These are phyloP conservation scores for Lasioglossum malachurum DNA, from an alignment of 2,888 invertebrate genomes.

Conservation along the genomic window DNA sequence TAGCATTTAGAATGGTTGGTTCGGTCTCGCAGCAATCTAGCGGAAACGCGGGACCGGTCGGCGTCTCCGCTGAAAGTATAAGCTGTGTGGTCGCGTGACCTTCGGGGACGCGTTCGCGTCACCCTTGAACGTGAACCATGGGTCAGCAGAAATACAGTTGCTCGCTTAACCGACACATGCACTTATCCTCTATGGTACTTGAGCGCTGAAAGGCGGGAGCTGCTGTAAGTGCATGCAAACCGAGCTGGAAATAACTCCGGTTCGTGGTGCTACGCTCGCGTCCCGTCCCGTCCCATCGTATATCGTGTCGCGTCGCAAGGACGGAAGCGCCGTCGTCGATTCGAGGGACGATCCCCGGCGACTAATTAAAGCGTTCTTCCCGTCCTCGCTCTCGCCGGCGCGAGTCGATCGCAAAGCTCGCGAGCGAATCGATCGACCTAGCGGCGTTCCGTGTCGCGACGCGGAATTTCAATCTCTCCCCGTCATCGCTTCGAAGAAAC, in stretches of 20 bases:
- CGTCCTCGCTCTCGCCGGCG: conserved; percentile 30
- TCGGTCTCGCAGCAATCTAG: conserved; percentile 28
- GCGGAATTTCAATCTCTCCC: not conserved
- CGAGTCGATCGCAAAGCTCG: conserved; percentile 36
- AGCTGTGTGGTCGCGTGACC: conserved; percentile 38
- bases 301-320: conserved; percentile 24
- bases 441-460: not conserved
- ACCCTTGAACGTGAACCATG: conserved; percentile 64
- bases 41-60: conserved; percentile 11
- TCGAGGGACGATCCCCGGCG: conserved; percentile 28
- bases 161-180: conserved; percentile 58
- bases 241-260: conserved; percentile 52
- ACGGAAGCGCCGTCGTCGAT: conserved; percentile 38
- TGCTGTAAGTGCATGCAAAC: conserved; percentile 57
- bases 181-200: conserved; percentile 54
- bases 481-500: not conserved
- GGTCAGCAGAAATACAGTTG: conserved; percentile 38
- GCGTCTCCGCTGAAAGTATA: conserved; percentile 15
- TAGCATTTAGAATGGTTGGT: not conserved
- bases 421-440: not conserved
- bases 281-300: not conserved
- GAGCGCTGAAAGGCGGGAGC: conserved; percentile 50
- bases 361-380: conserved; percentile 43
- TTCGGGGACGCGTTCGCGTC: conserved; percentile 45
- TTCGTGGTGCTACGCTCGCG: conserved; percentile 39